Evolutionary conservation across 1,140 invertebrate genomes (phyloP).

Genomic region (Stegodyphus mimosarum): DNA sequence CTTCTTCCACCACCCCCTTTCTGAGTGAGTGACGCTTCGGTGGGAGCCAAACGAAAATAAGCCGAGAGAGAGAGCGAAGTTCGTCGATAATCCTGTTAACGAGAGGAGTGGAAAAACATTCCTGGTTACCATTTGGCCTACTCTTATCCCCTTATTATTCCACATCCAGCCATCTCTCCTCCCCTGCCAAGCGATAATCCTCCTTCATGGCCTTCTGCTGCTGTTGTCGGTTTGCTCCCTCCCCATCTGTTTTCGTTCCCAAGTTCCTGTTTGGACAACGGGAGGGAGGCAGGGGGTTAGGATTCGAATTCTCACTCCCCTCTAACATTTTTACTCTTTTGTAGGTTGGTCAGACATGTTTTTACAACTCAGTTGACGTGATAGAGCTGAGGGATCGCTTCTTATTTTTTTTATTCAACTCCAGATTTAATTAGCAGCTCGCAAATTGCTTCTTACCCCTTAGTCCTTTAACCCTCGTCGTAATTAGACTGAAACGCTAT

Average conservation of each 20-base stretch:
- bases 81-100: constrained; percentile 30
- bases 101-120: constrained; percentile 34
- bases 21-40: background rate
- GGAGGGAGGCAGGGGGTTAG: background rate
- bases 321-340: no score
- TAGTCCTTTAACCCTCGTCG: no score
- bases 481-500: no score
- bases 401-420: no score
- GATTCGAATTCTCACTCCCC: no score
- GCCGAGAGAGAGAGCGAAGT: background rate
- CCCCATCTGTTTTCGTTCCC: constrained; percentile 23
- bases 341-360: no score
- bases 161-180: background rate
- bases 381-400: no score
- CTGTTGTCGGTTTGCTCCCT: background rate
- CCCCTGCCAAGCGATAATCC: background rate
- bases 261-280: constrained; percentile 26
- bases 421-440: no score
- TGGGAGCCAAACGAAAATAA: constrained; percentile 2
- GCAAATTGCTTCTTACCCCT: no score
- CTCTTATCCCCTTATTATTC: constrained; percentile 35
- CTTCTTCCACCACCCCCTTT: background rate
- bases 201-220: background rate
- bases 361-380: no score
- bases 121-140: constrained; percentile 20